These are phyloP conservation scores for Phrixothrix hirtus DNA, from an alignment of 2,888 invertebrate genomes.

Conservation along the genomic window DNA sequence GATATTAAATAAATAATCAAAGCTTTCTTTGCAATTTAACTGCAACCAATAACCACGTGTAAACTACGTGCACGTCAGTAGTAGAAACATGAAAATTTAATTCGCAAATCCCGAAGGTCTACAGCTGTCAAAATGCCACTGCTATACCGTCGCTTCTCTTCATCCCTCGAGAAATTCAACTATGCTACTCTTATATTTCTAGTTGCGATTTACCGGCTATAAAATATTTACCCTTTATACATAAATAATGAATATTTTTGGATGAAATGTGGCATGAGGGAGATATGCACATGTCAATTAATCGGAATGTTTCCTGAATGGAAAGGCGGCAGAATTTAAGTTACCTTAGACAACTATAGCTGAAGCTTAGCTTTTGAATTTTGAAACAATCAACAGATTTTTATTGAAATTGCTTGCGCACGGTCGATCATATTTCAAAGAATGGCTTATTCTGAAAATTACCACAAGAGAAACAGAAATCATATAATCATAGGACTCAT, in stretches of 20 bases:
- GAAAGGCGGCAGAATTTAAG: no score
- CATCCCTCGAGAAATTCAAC: conserved; percentile 37
- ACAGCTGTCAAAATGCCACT: conserved; percentile 36
- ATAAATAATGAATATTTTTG: conserved; percentile 26
- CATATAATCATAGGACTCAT: conserved; percentile 38
- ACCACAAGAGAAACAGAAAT: conserved; percentile 37
- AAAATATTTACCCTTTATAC: conserved; percentile 36
- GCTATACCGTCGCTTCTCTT: conserved; percentile 35
- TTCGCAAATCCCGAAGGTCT: conserved; percentile 28
- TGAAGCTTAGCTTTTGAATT: no score
- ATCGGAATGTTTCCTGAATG: no score
- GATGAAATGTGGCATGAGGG: conserved; percentile 25
- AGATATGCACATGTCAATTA: no score
- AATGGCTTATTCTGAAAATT: conserved; percentile 33
- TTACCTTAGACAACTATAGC: no score
- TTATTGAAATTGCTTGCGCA: conserved; percentile 24
- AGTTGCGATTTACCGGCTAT: conserved; percentile 38
- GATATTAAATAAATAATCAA: conserved; percentile 12
- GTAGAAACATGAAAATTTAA: conserved; percentile 31
- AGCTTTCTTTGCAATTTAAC: conserved; percentile 13
- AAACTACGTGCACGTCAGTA: conserved; percentile 30
- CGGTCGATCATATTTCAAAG: conserved; percentile 26
- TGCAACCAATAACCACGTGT: conserved; percentile 24
- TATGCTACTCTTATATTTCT: conserved; percentile 32
- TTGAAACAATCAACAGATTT: conserved; percentile 21